Evolutionary conservation across 2,113 vertebrate species (phyloP).

Genomic region (Corydoras maculifer): DNA sequence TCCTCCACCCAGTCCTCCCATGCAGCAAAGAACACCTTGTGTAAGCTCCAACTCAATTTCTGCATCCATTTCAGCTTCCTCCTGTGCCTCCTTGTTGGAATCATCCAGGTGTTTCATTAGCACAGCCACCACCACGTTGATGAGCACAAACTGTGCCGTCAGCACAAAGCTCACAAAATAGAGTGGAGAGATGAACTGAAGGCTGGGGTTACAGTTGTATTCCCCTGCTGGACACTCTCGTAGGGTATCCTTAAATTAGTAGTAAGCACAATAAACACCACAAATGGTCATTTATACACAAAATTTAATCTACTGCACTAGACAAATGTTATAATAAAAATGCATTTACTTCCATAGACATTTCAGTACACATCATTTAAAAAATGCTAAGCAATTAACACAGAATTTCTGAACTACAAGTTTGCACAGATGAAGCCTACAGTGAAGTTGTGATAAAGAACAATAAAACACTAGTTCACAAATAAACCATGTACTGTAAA

Average conservation of each 20-base stretch:
- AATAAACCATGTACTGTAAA: no score
- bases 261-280: neutral
- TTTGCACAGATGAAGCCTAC: no score
- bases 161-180: constrained; percentile 99
- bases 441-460: no score
- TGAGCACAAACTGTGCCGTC: constrained; percentile 98
- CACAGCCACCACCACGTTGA: constrained; percentile 99
- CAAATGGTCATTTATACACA: neutral
- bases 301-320: no score
- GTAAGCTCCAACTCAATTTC: constrained; percentile 94
- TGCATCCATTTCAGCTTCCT: constrained; percentile 97
- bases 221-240: constrained; percentile 90
- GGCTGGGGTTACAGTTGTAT: constrained; percentile 90
- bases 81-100: constrained; percentile 98
- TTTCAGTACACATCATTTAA: no score
- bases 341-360: no score
- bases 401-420: no score
- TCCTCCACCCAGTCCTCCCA: constrained; percentile 58
- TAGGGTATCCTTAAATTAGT: constrained; percentile 78
- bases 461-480: no score
- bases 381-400: no score
- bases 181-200: constrained; percentile 87
- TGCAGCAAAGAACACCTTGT: constrained; percentile 77
- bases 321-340: no score
- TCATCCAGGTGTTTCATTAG: constrained; percentile 99